Evolutionary conservation across 2,888 invertebrate genomes (phyloP).

Genomic region (Ectemnius lituratus): DNA sequence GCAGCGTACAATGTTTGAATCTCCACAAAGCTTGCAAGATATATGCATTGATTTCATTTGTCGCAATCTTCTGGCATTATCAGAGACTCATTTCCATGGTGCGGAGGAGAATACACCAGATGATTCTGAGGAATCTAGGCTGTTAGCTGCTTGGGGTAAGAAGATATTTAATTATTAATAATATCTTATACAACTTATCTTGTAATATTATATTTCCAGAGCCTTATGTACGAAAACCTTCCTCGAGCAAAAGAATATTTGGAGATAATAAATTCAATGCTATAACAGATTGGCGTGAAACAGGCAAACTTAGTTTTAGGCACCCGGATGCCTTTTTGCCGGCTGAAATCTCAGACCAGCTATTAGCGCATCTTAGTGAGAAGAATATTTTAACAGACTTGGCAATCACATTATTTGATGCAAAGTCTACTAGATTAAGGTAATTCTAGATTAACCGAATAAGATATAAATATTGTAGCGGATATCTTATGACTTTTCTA

Average conservation of each 20-base stretch:
- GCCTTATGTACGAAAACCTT: too few species aligned
- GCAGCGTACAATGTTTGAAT: conserved; percentile 80
- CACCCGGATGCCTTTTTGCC: conserved; percentile 81
- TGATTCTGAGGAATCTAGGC: too few species aligned
- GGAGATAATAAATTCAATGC: neutral
- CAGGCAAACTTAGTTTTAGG: conserved; percentile 76
- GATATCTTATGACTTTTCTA: neutral
- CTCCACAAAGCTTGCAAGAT: conserved; percentile 82
- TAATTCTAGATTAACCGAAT: conserved; percentile 50
- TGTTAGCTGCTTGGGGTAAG: conserved; percentile 9
- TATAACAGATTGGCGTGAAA: conserved; percentile 29
- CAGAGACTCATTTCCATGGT: too few species aligned
- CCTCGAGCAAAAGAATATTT: too few species aligned
- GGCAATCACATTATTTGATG: conserved; percentile 82
- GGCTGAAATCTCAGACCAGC: conserved; percentile 80
- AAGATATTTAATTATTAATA: neutral
- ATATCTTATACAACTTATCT: neutral
- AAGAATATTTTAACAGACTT: conserved; percentile 82
- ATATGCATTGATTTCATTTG: conserved; percentile 83
- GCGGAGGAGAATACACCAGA: too few species aligned
- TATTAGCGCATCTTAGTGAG: conserved; percentile 80
- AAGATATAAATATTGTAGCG: neutral
- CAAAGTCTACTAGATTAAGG: conserved; percentile 81
- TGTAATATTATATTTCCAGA: conserved; percentile 1
- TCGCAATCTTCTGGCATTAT: conserved; percentile 80